Evolutionary conservation across 2,888 invertebrate species (phyloP), one percentile per base, ranked within the genome.

Genomic region (Amblyjoppa fuscipennis): DNA sequence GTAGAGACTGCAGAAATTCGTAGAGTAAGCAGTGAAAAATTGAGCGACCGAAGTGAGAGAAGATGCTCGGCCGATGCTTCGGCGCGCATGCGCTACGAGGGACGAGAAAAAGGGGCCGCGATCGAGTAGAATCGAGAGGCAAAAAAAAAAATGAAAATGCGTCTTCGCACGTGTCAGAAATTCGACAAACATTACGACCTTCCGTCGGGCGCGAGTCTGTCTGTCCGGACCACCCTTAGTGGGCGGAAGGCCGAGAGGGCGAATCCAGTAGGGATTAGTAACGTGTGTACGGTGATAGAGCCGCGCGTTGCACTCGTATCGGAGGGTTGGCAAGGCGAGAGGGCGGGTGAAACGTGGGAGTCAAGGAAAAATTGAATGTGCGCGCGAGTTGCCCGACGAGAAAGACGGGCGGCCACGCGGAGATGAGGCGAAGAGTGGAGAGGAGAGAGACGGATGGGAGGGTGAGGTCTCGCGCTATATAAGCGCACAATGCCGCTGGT

Each of bases 401-500:
- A 41, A 38, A 25, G 59, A 41, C 2, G 80, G 41, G 85, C 71
- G 77, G 49, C 59, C 66, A 73, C 61, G 79, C 61, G 79, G 74
- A 75, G 64, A 75, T 71, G 73, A 69, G 38, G 83, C 70, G 78
- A 71, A 69, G 56, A 84, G 69, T 80, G 73, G 75, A 61, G 61
- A 75, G 68, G 78, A 75, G 81, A 76, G 69, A 68, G 81, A 64
- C 61, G 66, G 76, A 84, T 53, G 51, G 64, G 83, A 77, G 82
- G 74, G 84, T 78, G 76, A 83, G 74, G 75, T 73, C 77, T 84
- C n/a, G 53, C 69, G 61, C 38, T 56, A 56, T 81, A 81, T 75
- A 78, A 74, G 81, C 83, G 86, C 86, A 88, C 86, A 84, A 86
- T 87, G 81, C 77, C 87, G 83, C 84, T 76, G 85, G 85, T 88